Percentiles rank a stretch among this genome's conserved stretches.
phyloP scores from a whole-genome alignment of 2,797 vertebrate genomes.

The Novumbra hubbsi region DNA sequence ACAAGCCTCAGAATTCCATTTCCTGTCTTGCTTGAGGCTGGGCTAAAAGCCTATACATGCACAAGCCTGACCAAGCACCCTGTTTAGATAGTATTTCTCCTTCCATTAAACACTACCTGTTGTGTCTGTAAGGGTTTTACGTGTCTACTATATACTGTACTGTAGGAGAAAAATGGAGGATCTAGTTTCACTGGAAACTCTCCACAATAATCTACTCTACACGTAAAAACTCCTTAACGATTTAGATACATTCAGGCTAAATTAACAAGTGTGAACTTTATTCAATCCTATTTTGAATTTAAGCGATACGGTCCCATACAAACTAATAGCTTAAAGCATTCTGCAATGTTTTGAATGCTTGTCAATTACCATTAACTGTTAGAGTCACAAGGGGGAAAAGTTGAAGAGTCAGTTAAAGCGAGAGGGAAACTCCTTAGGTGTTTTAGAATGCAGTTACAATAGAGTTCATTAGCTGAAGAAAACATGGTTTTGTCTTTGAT shows the following conservation, averaged over 20 bases:
- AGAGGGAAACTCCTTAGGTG: conserved; percentile 27
- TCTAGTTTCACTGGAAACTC: not conserved
- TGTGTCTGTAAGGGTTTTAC: too few species aligned
- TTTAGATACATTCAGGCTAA: not conserved
- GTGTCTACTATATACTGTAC: not conserved
- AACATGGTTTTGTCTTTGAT: conserved; percentile 36
- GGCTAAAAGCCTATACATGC: too few species aligned
- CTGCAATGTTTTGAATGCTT: conserved; percentile 10
- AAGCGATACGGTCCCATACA: not conserved
- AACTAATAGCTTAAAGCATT: not conserved
- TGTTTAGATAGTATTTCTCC: too few species aligned
- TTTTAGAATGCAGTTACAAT: not conserved
- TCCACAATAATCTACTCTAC: not conserved
- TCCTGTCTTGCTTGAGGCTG: too few species aligned
- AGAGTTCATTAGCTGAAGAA: not conserved
- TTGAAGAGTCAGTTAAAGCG: conserved; percentile 43
- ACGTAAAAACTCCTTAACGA: not conserved
- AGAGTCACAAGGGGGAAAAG: conserved; percentile 16
- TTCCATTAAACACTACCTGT: too few species aligned
- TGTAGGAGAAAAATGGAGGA: not conserved
- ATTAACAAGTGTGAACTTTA: not conserved
- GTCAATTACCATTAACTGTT: conserved; percentile 10
- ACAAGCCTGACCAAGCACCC: too few species aligned
- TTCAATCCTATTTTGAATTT: not conserved
- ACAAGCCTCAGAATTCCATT: too few species aligned